Percentiles rank a stretch among this genome's conserved stretches.
phyloP scores from a whole-genome alignment of 2,888 invertebrate genomes.

The Baccha elongata region DNA sequence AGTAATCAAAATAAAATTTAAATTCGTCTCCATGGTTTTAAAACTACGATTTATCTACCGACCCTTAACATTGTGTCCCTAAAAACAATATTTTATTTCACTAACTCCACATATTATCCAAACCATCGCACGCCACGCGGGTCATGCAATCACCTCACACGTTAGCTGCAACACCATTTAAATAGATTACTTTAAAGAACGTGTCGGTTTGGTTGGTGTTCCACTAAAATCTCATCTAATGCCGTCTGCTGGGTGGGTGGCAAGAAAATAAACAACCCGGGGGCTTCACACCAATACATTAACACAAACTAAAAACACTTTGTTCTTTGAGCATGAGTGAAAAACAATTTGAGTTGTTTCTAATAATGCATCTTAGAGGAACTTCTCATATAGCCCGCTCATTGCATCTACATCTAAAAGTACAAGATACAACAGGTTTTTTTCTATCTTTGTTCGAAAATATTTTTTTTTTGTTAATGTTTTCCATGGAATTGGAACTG shows the following conservation, averaged over 20 bases:
- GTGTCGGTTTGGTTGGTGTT: constrained; percentile 15
- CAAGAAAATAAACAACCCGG: constrained; percentile 26
- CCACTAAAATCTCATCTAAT: constrained; percentile 44
- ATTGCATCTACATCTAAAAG: not conserved
- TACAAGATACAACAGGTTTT: constrained; percentile 47
- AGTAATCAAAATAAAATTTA: too few relatives aligned
- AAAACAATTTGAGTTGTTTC: constrained; percentile 48
- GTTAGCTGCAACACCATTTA: constrained; percentile 23
- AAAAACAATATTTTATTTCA: constrained; percentile 31
- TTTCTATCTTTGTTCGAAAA: not conserved
- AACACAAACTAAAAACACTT: constrained; percentile 2
- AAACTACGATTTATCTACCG: too few relatives aligned
- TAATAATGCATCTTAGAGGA: constrained; percentile 26
- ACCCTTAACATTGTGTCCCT: not conserved
- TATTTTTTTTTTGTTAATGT: constrained; percentile 29
- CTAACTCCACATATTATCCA: constrained; percentile 29
- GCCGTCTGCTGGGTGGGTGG: constrained; percentile 51
- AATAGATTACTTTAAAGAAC: constrained; percentile 15
- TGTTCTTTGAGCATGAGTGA: constrained; percentile 34
- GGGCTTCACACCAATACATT: not conserved
- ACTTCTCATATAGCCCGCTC: constrained; percentile 27
- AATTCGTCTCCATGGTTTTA: too few relatives aligned
- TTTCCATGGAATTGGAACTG: constrained; percentile 67
- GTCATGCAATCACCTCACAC: not conserved
- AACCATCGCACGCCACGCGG: not conserved